Evolutionary conservation across 2,113 vertebrate genomes (phyloP).

Genomic region (Albula glossodonta): DNA sequence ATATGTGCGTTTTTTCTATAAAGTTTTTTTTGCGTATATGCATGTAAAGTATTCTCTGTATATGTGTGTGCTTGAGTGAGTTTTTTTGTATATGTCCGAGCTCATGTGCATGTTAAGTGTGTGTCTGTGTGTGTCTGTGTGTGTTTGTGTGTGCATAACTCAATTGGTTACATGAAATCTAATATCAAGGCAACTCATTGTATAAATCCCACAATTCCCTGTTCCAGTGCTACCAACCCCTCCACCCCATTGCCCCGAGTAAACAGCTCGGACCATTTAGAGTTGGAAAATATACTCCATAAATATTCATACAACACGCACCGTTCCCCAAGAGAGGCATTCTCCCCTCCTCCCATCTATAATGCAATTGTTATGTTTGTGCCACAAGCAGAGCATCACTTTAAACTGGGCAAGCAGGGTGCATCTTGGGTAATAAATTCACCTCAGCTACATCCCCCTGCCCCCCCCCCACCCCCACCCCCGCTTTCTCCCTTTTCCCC

Average conservation of each 20-base stretch:
- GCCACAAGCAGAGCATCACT: slow-evolving; percentile 37
- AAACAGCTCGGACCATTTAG: slow-evolving; percentile 24
- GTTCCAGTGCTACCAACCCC: not conserved
- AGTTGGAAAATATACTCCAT: slow-evolving; percentile 20
- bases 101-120: not conserved
- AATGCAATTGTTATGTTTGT: slow-evolving; percentile 46
- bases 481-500: no score
- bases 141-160: not conserved
- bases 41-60: no score
- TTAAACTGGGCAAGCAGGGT: slow-evolving; percentile 47
- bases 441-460: slow-evolving; percentile 49
- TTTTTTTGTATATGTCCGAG: no score
- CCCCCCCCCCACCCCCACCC: no score
- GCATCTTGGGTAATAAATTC: slow-evolving; percentile 61
- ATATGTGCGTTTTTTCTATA: no score
- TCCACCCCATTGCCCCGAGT: slow-evolving; percentile 12
- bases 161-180: no score
- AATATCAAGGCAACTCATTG: not conserved
- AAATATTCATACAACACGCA: slow-evolving; percentile 36
- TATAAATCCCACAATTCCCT: not conserved
- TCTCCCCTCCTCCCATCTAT: slow-evolving; percentile 25
- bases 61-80: no score
- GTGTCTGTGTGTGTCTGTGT: not conserved
- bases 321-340: slow-evolving; percentile 24
- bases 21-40: no score